Evolutionary conservation across 1,140 invertebrate genomes (phyloP).

Genomic region (Leptoteleia sp.): DNA sequence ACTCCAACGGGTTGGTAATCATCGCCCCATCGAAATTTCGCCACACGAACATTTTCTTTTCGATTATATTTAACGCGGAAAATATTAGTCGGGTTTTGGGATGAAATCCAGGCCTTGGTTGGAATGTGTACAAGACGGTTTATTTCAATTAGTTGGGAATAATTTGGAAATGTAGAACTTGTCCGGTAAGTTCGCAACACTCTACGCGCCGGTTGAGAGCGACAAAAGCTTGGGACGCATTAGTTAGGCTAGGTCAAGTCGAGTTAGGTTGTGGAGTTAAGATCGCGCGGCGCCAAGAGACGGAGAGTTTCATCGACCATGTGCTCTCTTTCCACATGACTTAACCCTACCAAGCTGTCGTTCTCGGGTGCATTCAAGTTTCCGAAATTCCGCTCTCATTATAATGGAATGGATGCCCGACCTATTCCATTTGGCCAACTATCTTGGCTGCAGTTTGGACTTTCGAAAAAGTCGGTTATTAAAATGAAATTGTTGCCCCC

Average conservation of each 20-base stretch:
- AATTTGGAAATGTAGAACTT: constrained; percentile 65
- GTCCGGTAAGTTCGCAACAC: constrained; percentile 61
- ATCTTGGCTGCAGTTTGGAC: constrained; percentile 14
- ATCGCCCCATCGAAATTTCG: too few species aligned
- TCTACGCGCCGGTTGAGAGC: constrained; percentile 60
- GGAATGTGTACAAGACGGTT: constrained; percentile 52
- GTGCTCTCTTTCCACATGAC: constrained; percentile 73
- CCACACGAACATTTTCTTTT: too few species aligned
- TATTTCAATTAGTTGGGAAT: constrained; percentile 61
- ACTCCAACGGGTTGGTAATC: too few species aligned
- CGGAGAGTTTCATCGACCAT: constrained; percentile 67
- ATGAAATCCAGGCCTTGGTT: constrained; percentile 13
- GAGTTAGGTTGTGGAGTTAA: constrained; percentile 67
- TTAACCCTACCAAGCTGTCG: constrained; percentile 69
- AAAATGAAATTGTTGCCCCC: neutral
- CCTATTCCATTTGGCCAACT: constrained; percentile 24
- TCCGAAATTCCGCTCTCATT: constrained; percentile 63
- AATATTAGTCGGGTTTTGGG: too few species aligned
- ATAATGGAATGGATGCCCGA: constrained; percentile 57
- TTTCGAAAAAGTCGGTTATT: neutral
- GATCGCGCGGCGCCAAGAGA: constrained; percentile 63
- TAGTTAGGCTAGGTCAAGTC: constrained; percentile 65
- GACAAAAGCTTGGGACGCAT: constrained; percentile 67
- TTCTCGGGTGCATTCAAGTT: constrained; percentile 48
- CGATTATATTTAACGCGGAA: too few species aligned